Percentiles rank a stretch among this genome's conserved stretches.
Evolutionary conservation across 1,140 invertebrate species (phyloP).

Genomic region (Tetragonula clypearis): DNA sequence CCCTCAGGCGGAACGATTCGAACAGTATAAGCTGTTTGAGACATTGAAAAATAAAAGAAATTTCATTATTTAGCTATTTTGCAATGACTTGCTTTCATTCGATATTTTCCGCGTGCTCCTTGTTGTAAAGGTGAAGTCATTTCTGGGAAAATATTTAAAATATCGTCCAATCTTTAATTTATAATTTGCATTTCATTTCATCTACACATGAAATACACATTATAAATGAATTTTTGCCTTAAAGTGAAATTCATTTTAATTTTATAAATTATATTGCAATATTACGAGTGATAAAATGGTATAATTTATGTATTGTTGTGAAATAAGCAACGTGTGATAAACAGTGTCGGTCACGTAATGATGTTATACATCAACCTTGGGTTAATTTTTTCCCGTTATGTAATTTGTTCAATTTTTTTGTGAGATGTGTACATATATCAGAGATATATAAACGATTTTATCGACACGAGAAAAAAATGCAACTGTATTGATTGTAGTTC

Average conservation of each 20-base stretch:
- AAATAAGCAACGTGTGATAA: not conserved
- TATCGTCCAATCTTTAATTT: not conserved
- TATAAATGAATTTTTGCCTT: not conserved
- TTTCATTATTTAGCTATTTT: slow-evolving; percentile 30
- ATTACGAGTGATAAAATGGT: not conserved
- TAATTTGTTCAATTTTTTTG: not conserved
- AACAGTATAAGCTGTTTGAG: slow-evolving; percentile 37
- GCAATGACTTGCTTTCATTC: not conserved
- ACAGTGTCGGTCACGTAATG: not conserved
- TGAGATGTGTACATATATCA: not conserved
- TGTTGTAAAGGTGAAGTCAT: not conserved
- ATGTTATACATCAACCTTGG: not conserved
- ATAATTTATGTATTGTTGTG: not conserved
- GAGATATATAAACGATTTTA: not conserved
- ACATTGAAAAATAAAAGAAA: slow-evolving; percentile 27
- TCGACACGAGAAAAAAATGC: not conserved
- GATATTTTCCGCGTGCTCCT: not conserved
- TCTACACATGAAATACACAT: not conserved
- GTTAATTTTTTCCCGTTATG: not conserved
- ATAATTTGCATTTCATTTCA: not conserved
- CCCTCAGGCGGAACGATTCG: slow-evolving; percentile 41
- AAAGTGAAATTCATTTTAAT: not conserved
- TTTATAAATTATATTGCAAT: not conserved
- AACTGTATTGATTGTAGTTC: not conserved
- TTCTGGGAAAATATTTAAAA: not conserved